phyloP scores from a whole-genome alignment of 2,797 vertebrate genomes.

The Nannoperca australis region DNA sequence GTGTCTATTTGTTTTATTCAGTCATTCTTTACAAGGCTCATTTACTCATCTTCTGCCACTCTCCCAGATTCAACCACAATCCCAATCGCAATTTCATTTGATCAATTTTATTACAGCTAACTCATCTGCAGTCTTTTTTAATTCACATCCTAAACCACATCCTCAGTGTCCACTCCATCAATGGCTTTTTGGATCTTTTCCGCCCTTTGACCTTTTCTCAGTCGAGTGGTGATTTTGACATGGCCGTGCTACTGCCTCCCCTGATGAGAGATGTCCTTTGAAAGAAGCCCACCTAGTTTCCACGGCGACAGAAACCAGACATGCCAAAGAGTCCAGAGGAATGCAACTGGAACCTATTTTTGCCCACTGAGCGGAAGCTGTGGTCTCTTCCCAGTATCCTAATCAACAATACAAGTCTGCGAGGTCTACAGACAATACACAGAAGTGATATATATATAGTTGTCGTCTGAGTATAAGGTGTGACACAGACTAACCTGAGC shows the following conservation, averaged over 20 bases:
- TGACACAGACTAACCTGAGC: background rate
- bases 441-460: background rate
- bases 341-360: slow-evolving; percentile 42
- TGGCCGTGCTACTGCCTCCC: slow-evolving; percentile 71
- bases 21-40: slow-evolving; percentile 1
- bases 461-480: slow-evolving; percentile 1
- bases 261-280: slow-evolving; percentile 74
- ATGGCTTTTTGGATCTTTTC: slow-evolving; percentile 60
- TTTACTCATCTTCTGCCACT: slow-evolving; percentile 6
- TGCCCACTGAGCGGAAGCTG: background rate
- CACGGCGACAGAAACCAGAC: slow-evolving; percentile 59
- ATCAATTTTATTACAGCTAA: slow-evolving; percentile 13
- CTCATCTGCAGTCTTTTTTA: slow-evolving; percentile 15
- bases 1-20: slow-evolving; percentile 2
- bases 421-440: background rate
- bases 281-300: slow-evolving; percentile 67
- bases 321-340: slow-evolving; percentile 52
- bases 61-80: background rate
- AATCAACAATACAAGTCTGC: slow-evolving; percentile 1
- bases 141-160: slow-evolving; percentile 55
- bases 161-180: slow-evolving; percentile 51
- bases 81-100: background rate
- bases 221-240: slow-evolving; percentile 83
- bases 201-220: slow-evolving; percentile 82
- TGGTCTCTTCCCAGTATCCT: slow-evolving; percentile 10